These are phyloP conservation scores for Protonibea diacanthus DNA, from an alignment of 2,797 vertebrate genomes.

Conservation along the genomic window DNA sequence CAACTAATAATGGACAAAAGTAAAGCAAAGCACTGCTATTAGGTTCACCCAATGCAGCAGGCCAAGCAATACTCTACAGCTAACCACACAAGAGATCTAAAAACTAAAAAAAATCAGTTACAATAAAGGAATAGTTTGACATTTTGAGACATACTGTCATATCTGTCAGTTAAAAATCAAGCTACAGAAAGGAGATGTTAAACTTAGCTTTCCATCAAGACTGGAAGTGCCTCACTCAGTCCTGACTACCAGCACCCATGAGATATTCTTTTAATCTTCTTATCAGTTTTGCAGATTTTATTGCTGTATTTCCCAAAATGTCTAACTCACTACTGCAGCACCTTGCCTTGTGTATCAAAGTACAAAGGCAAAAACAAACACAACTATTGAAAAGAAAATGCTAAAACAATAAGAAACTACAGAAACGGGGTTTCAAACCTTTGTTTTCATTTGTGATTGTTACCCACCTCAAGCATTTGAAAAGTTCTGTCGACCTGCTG, in stretches of 20 bases:
- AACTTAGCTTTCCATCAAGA: neutral
- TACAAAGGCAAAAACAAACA: neutral
- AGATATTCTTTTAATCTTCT: neutral
- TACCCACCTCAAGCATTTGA: slow-evolving; percentile 65
- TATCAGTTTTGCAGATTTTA: neutral
- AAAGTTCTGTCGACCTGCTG: slow-evolving; percentile 56
- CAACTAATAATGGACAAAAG: slow-evolving; percentile 3
- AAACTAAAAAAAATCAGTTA: neutral
- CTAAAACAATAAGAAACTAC: slow-evolving; percentile 17
- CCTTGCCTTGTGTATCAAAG: neutral
- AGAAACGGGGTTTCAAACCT: slow-evolving; percentile 31
- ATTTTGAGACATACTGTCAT: slow-evolving; percentile 34
- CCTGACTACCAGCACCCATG: neutral
- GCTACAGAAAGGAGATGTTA: neutral
- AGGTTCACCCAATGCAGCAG: slow-evolving; percentile 41
- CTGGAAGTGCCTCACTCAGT: neutral
- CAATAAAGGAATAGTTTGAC: slow-evolving; percentile 5
- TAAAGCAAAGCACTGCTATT: slow-evolving; percentile 41
- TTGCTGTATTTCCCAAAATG: slow-evolving; percentile 22
- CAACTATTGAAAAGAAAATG: neutral
- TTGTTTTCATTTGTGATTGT: slow-evolving; percentile 36
- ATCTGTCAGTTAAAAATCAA: neutral
- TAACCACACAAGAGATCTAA: slow-evolving; percentile 20
- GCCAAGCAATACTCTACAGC: slow-evolving; percentile 17
- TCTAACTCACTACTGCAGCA: neutral